A percentile compares a stretch with the other conserved stretches of the same genome.
These are phyloP conservation scores for Pontoporia blainvillei DNA, from an alignment of 2,113 vertebrate species.

Conservation along the genomic window DNA sequence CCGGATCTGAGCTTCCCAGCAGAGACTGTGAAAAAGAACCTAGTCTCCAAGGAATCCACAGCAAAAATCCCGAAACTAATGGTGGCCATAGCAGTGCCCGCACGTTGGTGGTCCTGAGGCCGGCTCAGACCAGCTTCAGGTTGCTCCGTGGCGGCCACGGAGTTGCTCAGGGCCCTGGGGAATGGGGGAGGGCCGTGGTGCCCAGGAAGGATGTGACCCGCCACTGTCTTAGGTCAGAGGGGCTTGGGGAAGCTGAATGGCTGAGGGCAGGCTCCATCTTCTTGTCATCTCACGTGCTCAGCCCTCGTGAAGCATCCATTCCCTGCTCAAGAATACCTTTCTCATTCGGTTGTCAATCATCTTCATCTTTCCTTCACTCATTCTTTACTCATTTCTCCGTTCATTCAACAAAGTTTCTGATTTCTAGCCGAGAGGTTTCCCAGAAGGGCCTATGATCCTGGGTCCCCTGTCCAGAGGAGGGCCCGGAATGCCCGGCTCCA, in stretches of 20 bases:
- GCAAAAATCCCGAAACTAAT: neutral
- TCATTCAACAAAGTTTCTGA: neutral
- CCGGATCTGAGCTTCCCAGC: neutral
- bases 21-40: neutral
- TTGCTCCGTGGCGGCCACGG: fast-evolving
- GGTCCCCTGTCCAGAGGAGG: neutral
- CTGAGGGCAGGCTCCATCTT: neutral
- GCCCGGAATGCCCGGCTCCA: neutral
- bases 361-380: neutral
- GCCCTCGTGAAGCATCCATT: neutral
- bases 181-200: too few species aligned
- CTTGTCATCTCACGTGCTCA: neutral
- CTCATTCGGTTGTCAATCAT: too few species aligned
- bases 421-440: neutral
- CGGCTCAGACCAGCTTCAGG: neutral
- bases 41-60: neutral
- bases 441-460: neutral
- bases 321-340: neutral
- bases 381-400: neutral
- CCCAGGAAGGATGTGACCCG: neutral
- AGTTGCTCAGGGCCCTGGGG: neutral
- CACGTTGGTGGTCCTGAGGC: fast-evolving
- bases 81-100: fast-evolving
- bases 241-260: neutral
- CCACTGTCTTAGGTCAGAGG: neutral